Evolutionary conservation across 2,113 vertebrate genomes (phyloP), one percentile per base, ranked within the genome.

Genomic region (Sus scrofa): DNA sequence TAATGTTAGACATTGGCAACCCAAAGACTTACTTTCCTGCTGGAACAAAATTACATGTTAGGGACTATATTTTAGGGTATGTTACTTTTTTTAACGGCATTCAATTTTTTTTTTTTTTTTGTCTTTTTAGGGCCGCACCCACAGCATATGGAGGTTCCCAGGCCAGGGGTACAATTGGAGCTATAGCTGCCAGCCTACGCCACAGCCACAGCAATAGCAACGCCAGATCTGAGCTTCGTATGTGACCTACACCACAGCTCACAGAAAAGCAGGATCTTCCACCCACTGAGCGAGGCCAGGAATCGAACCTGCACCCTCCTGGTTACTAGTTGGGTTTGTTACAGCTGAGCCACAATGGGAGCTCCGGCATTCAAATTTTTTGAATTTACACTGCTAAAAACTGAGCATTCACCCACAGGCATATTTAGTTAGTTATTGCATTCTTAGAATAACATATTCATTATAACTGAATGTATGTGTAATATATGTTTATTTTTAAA

Each of bases 11-110:
- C 27, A 83, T 30, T 70, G 70, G 4, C 34, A 91, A 62, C 14
- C 22, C 27, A 89, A 6, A 62, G 6, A 4, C 63, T 70, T 91
- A 62, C 39, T 78, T 93, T 74, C 7, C 30, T 85, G 13, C 26
- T 86, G 4, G 22, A 83, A 94, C 58, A 75, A 92, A 91, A 78
- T 92, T 71, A 89, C 89, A 70, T 91, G 89, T 27, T 58, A 78
- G 73, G 20, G 15, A 20, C 70, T 70, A 3, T 65, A 71, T 3
- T 74, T 82, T 78, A 39, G 2, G 12, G 2, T 4, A n/a, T 32
- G 6, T 67, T 67, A 18, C 14, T 67, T n/a, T 67, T 67, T 18
- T 82, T 44, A 44, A 44, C 8, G 7, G 7, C 11, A 73, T 82
- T 18, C 9, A 94, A 70, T 70, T 13, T 15, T 92, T 92, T 90